A percentile compares a stretch with the other conserved stretches of the same genome.
Evolutionary conservation across 2,113 vertebrate genomes (phyloP).

Genomic region (Antennarius striatus): DNA sequence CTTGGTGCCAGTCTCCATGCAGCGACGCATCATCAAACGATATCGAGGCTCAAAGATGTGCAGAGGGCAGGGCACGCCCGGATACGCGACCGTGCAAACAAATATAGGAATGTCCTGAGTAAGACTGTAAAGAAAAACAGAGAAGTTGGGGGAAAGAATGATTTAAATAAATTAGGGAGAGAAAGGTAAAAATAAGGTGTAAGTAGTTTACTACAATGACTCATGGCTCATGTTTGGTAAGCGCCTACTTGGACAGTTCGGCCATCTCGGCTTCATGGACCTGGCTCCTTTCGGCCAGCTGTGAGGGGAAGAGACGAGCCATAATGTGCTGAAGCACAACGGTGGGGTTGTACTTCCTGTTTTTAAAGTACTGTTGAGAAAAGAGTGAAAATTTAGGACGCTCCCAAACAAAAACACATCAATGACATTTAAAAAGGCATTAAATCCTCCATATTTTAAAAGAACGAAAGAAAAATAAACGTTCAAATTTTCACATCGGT

Average conservation of each 20-base stretch:
- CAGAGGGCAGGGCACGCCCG: slow-evolving; percentile 85
- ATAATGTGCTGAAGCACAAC: slow-evolving; percentile 84
- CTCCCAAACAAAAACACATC: too few relatives aligned
- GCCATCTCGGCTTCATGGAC: slow-evolving; percentile 85
- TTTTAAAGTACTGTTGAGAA: slow-evolving; percentile 83
- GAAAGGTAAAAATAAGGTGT: not conserved
- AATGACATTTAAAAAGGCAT: too few relatives aligned
- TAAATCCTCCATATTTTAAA: not conserved
- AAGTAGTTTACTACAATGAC: not conserved
- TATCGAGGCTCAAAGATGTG: slow-evolving; percentile 92
- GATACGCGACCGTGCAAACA: slow-evolving; percentile 90
- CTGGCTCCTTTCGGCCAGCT: slow-evolving; percentile 84
- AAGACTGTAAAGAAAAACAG: slow-evolving; percentile 70
- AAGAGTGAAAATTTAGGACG: not conserved
- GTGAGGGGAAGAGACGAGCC: slow-evolving; percentile 77
- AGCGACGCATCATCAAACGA: slow-evolving; percentile 91
- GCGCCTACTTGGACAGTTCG: slow-evolving; percentile 88
- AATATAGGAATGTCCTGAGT: slow-evolving; percentile 90
- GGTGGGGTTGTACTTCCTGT: slow-evolving; percentile 85
- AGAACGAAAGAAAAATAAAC: not conserved
- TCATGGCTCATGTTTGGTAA: not conserved
- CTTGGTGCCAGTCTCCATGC: slow-evolving; percentile 89
- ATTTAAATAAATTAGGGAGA: not conserved
- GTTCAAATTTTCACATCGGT: not conserved
- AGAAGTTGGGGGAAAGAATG: not conserved